These are phyloP conservation scores for Phorcus lineatus DNA, from an alignment of 2,888 invertebrate species.

Conservation along the genomic window DNA sequence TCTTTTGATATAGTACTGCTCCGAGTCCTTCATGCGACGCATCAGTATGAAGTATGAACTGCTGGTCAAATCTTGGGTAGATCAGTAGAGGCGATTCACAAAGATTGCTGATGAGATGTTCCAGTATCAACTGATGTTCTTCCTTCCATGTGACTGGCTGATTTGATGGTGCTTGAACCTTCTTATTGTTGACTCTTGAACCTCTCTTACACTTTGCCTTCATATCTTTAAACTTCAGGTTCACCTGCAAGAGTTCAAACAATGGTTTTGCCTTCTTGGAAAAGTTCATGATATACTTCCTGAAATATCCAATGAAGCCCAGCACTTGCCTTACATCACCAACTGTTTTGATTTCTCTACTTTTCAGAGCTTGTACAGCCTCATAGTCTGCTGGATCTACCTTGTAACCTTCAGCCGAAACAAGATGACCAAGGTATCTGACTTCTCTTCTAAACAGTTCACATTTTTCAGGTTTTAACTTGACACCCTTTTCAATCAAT, in stretches of 20 bases:
- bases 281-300: background rate
- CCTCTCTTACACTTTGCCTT: background rate
- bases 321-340: conserved; percentile 14
- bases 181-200: too few species aligned
- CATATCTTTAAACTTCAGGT: too few species aligned
- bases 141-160: conserved; percentile 2
- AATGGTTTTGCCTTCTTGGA: background rate
- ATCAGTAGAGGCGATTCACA: background rate
- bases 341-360: background rate
- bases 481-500: background rate
- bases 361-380: background rate
- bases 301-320: conserved; percentile 7
- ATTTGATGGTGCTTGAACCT: background rate
- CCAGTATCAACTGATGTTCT: conserved; percentile 22
- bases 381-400: background rate
- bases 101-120: background rate
- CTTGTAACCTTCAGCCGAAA: conserved; percentile 16
- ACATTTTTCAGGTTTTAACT: background rate
- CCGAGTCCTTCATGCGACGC: conserved; percentile 27
- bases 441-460: background rate
- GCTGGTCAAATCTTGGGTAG: background rate
- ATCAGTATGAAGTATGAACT: conserved; percentile 19
- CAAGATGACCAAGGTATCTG: background rate
- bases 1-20: conserved; percentile 24
- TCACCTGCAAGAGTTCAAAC: conserved; percentile 7